phyloP scores from a whole-genome alignment of 2,113 vertebrate genomes.

The Syngnathus typhle region DNA sequence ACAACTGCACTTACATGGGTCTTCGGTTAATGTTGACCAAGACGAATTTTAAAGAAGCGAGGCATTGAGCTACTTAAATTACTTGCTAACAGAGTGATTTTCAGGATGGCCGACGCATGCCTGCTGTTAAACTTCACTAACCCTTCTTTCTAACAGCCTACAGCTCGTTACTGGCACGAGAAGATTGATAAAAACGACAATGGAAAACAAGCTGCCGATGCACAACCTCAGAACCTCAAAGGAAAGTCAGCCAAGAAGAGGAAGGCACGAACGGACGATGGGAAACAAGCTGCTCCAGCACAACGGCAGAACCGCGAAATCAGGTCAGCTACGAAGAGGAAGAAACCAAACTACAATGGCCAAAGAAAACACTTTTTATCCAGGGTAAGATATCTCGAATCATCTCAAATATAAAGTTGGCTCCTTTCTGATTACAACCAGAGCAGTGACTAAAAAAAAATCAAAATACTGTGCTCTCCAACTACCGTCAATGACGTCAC shows the following conservation, averaged over 20 bases:
- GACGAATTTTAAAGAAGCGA: not conserved
- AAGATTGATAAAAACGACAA: constrained; percentile 6
- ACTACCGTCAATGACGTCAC: not conserved
- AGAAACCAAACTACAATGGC: not conserved
- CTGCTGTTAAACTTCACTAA: not conserved
- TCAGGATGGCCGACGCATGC: not conserved
- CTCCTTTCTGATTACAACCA: too few species aligned
- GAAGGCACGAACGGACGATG: constrained; percentile 4
- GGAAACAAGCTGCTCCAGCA: not conserved
- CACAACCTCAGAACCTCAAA: not conserved
- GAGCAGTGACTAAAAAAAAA: not conserved
- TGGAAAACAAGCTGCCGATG: constrained; percentile 1
- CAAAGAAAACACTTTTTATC: constrained; percentile 35
- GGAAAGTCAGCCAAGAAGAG: constrained; percentile 18
- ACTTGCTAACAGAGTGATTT: not conserved
- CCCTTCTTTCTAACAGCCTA: constrained; percentile 10
- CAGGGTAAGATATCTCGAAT: constrained; percentile 41
- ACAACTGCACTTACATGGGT: fast-evolving
- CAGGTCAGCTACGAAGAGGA: constrained; percentile 21
- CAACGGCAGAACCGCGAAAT: not conserved
- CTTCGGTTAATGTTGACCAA: fast-evolving
- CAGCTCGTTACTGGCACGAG: constrained; percentile 57
- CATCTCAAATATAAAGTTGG: not conserved
- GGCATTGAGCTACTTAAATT: not conserved
- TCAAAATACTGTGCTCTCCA: too few species aligned